Percentiles rank a stretch among this genome's conserved stretches.
Conservation (phyloP, 2,888 invertebrate species). For the Ectemnius lituratus region DNA sequence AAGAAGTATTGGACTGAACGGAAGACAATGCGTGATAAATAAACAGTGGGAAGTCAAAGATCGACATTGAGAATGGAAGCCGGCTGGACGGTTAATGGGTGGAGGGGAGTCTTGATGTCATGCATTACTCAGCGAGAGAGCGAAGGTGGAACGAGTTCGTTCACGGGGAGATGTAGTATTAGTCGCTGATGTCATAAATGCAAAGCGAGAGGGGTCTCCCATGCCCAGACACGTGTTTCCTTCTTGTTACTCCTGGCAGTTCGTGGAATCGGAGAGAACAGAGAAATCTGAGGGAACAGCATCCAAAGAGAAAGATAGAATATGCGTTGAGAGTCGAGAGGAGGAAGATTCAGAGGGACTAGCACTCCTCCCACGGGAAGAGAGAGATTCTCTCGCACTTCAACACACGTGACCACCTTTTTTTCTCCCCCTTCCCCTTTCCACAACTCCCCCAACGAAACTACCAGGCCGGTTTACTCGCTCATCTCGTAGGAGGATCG, state of each 20-base stretch:
- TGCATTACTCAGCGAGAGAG: constrained; percentile 43
- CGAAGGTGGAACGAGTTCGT: constrained; percentile 32
- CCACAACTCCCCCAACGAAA: constrained; percentile 3
- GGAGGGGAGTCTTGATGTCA: constrained; percentile 47
- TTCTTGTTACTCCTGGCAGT: constrained; percentile 29
- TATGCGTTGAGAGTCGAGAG: too few relatives aligned
- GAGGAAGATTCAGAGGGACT: too few relatives aligned
- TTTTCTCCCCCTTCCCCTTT: background rate
- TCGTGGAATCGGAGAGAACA: constrained; percentile 27
- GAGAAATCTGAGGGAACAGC: too few relatives aligned
- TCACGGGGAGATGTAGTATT: constrained; percentile 24
- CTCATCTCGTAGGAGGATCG: background rate
- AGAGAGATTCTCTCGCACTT: too few relatives aligned
- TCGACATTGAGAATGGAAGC: background rate
- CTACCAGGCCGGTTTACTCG: constrained; percentile 13
- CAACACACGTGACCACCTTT: background rate
- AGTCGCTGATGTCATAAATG: constrained; percentile 53
- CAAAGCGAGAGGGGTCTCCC: constrained; percentile 36
- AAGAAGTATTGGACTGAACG: too few relatives aligned
- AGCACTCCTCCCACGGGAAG: too few relatives aligned
- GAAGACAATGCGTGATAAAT: background rate
- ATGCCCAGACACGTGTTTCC: constrained; percentile 21
- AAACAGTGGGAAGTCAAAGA: constrained; percentile 2
- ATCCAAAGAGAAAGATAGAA: too few relatives aligned
- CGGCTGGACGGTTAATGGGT: background rate